Percentiles rank a stretch among this genome's conserved stretches.
Conservation (phyloP, 2,888 invertebrate species). For the Caenorhabditis japonica region DNA sequence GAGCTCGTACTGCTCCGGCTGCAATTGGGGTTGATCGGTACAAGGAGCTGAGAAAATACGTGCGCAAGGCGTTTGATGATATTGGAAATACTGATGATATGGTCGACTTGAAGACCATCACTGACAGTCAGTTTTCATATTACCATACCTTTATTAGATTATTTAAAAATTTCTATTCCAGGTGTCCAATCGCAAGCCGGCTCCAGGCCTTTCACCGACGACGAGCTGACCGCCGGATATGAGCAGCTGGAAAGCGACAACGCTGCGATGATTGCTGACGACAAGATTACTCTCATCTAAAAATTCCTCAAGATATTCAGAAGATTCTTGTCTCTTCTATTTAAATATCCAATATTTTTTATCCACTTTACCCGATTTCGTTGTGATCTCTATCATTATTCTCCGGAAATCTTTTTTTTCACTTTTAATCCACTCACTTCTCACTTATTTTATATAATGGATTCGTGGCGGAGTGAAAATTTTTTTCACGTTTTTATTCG, state of each 20-base stretch:
- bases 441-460: no score
- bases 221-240: constrained; percentile 70
- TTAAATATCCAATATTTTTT: constrained; percentile 5
- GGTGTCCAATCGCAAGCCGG: constrained; percentile 66
- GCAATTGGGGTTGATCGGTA: constrained; percentile 71
- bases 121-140: constrained; percentile 41
- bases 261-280: constrained; percentile 70
- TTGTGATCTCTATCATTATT: no score
- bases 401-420: no score
- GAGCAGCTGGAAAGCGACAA: constrained; percentile 72
- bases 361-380: background rate
- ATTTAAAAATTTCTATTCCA: constrained; percentile 16
- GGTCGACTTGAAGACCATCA: constrained; percentile 60
- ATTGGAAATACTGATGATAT: constrained; percentile 62
- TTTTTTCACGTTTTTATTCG: no score
- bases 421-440: constrained; percentile 17
- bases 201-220: constrained; percentile 61
- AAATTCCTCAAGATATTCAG: background rate
- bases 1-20: constrained; percentile 55
- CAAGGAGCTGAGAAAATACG: constrained; percentile 64
- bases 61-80: constrained; percentile 72
- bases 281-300: constrained; percentile 63
- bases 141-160: background rate
- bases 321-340: no score
- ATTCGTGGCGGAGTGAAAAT: no score